Evolutionary conservation across 2,888 invertebrate genomes (phyloP).

Genomic region (Aporophyla lueneburgensis): DNA sequence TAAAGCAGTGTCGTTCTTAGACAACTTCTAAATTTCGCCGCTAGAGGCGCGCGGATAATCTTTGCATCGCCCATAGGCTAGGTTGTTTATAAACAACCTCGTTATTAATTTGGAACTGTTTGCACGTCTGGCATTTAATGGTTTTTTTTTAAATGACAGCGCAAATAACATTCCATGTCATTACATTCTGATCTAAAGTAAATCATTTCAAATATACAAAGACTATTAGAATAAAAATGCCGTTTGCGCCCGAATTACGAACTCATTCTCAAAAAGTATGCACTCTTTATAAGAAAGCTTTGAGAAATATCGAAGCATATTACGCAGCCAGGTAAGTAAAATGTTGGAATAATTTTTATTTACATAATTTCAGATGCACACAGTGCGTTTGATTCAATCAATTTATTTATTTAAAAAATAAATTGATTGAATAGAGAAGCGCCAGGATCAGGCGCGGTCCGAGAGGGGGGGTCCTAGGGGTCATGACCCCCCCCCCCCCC

Average conservation of each 20-base stretch:
- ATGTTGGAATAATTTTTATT: neutral
- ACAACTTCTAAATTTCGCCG: too few relatives aligned
- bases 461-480: too few relatives aligned
- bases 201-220: neutral
- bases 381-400: too few relatives aligned
- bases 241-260: constrained; percentile 79
- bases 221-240: constrained; percentile 66
- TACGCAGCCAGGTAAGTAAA: constrained; percentile 89
- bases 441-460: too few relatives aligned
- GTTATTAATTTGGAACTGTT: neutral
- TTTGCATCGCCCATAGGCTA: too few relatives aligned
- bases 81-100: too few relatives aligned
- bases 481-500: too few relatives aligned
- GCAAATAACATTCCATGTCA: constrained; percentile 1
- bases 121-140: constrained; percentile 6
- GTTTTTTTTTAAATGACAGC: neutral
- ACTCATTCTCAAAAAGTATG: constrained; percentile 94
- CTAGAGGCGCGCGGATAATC: too few relatives aligned
- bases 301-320: constrained; percentile 92
- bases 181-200: neutral
- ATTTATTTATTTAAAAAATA: too few relatives aligned
- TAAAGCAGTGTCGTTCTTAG: too few relatives aligned
- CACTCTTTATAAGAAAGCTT: constrained; percentile 93
- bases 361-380: neutral
- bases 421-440: too few relatives aligned